A percentile compares a stretch with the other conserved stretches of the same genome.
These are phyloP conservation scores for Diuraphis noxia DNA, from an alignment of 1,140 invertebrate species.

Conservation along the genomic window DNA sequence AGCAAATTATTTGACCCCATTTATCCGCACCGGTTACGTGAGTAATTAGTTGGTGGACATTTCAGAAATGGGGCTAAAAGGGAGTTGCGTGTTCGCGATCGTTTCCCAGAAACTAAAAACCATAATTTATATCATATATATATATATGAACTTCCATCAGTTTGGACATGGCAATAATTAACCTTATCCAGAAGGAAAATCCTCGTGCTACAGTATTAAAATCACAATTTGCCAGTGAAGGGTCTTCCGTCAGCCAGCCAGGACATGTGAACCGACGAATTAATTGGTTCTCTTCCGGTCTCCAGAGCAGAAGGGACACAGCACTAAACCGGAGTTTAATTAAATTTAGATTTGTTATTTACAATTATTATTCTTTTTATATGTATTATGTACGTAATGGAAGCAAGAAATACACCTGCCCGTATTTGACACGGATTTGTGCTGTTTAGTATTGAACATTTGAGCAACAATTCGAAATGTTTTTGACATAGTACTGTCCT, in stretches of 20 bases:
- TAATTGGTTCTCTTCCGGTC: conserved; percentile 17
- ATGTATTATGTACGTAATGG: background rate
- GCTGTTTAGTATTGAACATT: background rate
- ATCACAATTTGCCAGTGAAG: conserved; percentile 20
- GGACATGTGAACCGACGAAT: conserved; percentile 12
- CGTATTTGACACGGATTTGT: background rate
- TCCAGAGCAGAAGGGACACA: background rate
- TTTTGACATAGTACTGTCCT: background rate
- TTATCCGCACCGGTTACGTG: background rate
- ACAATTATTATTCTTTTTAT: background rate
- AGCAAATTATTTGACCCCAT: background rate
- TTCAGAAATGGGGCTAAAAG: background rate
- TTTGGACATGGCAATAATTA: background rate
- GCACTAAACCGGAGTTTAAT: conserved; percentile 14
- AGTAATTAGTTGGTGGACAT: conserved; percentile 4
- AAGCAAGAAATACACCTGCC: background rate
- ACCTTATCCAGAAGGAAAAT: conserved; percentile 5
- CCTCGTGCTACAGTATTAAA: conserved; percentile 10
- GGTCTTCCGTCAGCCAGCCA: conserved; percentile 21
- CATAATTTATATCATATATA: background rate
- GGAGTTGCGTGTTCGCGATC: background rate
- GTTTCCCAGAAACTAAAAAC: background rate
- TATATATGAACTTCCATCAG: background rate
- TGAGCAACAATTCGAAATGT: background rate
- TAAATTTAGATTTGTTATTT: conserved; percentile 30